A percentile compares a stretch with the other conserved stretches of the same genome.
Conservation (phyloP, 2,888 invertebrate genomes). For the Zootermopsis nevadensis region DNA sequence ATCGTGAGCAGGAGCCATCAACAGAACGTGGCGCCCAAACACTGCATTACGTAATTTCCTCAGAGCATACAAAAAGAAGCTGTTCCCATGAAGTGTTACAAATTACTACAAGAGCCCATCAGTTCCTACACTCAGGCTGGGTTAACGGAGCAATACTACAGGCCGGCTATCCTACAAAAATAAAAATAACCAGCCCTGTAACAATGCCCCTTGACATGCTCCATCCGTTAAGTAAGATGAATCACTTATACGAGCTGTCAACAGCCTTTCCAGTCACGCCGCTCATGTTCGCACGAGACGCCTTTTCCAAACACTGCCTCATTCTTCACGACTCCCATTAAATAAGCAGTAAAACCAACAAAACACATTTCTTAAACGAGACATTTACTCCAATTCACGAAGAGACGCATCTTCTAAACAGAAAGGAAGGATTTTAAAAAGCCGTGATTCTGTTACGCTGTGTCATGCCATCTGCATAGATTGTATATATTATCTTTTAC, state of each 20-base stretch:
- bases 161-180: neutral
- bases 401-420: neutral
- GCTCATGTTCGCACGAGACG: neutral
- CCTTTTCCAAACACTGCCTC: neutral
- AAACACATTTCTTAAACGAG: neutral
- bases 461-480: neutral
- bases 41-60: neutral
- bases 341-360: neutral
- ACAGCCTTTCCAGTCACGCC: too few relatives aligned
- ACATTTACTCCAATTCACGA: neutral
- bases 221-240: neutral
- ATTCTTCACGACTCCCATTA: constrained; percentile 2
- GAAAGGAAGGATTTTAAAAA: neutral
- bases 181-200: neutral
- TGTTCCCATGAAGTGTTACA: constrained; percentile 6
- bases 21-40: neutral
- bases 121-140: neutral
- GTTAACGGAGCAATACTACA: neutral
- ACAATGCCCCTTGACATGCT: too few relatives aligned
- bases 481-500: neutral
- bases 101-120: neutral
- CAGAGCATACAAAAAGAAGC: neutral
- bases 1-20: neutral
- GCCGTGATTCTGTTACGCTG: neutral
- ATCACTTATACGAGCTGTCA: neutral